Conservation (phyloP, 2,113 vertebrate species). For the Tachysurus vachellii region DNA sequence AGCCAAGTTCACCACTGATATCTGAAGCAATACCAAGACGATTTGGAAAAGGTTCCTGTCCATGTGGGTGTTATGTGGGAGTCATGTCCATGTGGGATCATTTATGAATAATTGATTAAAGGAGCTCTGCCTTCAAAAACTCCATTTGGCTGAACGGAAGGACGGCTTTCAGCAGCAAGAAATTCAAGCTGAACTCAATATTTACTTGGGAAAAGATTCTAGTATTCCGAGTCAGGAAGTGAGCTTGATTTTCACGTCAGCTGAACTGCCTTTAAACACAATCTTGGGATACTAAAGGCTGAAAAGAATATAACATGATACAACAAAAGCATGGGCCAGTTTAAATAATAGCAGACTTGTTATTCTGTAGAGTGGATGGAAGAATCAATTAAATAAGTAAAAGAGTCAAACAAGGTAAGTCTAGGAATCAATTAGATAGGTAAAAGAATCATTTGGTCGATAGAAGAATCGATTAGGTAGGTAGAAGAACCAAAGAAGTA, state of each 20-base stretch:
- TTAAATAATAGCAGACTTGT: neutral
- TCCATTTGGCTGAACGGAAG: neutral
- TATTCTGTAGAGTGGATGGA: too few species aligned
- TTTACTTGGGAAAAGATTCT: neutral
- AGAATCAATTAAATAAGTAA: too few species aligned
- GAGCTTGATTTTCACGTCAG: neutral
- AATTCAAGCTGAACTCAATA: neutral
- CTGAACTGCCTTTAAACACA: neutral
- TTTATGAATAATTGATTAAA: constrained; percentile 34
- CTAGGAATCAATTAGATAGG: too few species aligned
- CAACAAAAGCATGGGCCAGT: neutral
- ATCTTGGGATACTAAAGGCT: neutral
- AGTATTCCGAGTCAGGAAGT: neutral
- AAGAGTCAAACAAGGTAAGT: too few species aligned
- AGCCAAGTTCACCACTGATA: constrained; percentile 43
- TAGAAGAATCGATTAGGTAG: too few species aligned
- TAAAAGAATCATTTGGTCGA: too few species aligned
- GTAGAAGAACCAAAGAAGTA: too few species aligned
- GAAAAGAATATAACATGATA: too few species aligned
- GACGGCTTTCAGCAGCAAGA: neutral
- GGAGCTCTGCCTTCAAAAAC: neutral
- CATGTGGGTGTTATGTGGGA: constrained; percentile 16
- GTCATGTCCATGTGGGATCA: constrained; percentile 24
- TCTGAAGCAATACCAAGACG: constrained; percentile 21
- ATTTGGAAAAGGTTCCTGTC: constrained; percentile 8